phyloP scores from a whole-genome alignment of 2,113 vertebrate species.

The Motacilla tschutschensis region DNA sequence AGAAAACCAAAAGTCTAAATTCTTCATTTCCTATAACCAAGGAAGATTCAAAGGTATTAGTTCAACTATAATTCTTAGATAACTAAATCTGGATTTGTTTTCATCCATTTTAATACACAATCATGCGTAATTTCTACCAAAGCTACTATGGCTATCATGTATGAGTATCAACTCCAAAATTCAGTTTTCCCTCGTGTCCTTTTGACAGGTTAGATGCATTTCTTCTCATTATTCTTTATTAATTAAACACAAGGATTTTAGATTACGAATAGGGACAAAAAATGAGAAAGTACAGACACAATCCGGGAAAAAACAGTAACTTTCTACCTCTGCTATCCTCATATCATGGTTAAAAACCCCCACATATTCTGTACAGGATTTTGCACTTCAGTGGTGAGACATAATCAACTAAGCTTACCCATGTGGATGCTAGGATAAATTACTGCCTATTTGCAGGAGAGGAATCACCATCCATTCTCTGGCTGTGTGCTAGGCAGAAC shows the following conservation, averaged over 20 bases:
- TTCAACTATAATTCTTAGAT: not conserved
- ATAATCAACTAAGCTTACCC: not conserved
- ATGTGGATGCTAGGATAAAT: not conserved
- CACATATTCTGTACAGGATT: not conserved
- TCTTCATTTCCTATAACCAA: not conserved
- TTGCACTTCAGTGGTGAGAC: not conserved
- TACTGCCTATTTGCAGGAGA: not conserved
- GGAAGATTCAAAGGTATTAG: not conserved
- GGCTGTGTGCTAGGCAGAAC: not conserved
- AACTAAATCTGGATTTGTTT: slow-evolving; percentile 37
- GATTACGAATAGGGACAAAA: not conserved
- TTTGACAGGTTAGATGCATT: not conserved
- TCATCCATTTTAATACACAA: not conserved
- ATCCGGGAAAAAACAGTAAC: not conserved
- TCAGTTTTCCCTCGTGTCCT: not conserved
- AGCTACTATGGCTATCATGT: not conserved
- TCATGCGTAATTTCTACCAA: not conserved
- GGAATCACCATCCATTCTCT: not conserved
- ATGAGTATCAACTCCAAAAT: not conserved
- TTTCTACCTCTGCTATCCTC: not conserved
- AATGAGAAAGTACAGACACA: not conserved
- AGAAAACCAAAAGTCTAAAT: slow-evolving; percentile 3
- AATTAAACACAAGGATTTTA: slow-evolving; percentile 1
- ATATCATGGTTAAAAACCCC: not conserved
- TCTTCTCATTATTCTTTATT: not conserved